Evolutionary conservation across 2,113 vertebrate genomes (phyloP).

Genomic region (Ascaphus truei): DNA sequence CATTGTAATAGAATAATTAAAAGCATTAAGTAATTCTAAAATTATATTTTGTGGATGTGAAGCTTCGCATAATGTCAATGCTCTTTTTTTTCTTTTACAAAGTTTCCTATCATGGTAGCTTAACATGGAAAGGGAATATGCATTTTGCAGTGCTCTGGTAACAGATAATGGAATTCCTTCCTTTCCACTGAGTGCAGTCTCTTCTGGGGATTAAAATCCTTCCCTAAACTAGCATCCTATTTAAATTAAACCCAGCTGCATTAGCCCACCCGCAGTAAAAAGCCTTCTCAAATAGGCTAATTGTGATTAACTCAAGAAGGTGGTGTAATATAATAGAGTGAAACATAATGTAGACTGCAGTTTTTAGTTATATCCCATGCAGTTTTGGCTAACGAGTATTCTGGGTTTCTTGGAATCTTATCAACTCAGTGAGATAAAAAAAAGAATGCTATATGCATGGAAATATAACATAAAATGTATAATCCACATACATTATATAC

Average conservation of each 20-base stretch:
- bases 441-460: too few species aligned
- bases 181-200: not conserved
- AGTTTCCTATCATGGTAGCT: too few species aligned
- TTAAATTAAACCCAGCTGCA: not conserved
- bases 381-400: constrained; percentile 6
- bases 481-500: too few species aligned
- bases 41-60: too few species aligned
- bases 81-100: too few species aligned
- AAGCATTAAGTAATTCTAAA: too few species aligned
- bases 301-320: constrained; percentile 32
- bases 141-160: not conserved
- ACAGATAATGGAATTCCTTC: not conserved
- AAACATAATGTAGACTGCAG: not conserved
- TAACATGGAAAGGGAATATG: too few species aligned
- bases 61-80: too few species aligned
- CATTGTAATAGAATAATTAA: too few species aligned
- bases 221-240: not conserved
- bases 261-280: constrained; percentile 16
- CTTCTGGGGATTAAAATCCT: not conserved
- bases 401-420: not conserved
- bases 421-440: too few species aligned
- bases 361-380: constrained; percentile 20
- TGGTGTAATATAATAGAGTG: not conserved
- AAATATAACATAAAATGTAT: too few species aligned
- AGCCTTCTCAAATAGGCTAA: not conserved